phyloP scores from a whole-genome alignment of 2,888 invertebrate species.

The Cerastis rubricosa region DNA sequence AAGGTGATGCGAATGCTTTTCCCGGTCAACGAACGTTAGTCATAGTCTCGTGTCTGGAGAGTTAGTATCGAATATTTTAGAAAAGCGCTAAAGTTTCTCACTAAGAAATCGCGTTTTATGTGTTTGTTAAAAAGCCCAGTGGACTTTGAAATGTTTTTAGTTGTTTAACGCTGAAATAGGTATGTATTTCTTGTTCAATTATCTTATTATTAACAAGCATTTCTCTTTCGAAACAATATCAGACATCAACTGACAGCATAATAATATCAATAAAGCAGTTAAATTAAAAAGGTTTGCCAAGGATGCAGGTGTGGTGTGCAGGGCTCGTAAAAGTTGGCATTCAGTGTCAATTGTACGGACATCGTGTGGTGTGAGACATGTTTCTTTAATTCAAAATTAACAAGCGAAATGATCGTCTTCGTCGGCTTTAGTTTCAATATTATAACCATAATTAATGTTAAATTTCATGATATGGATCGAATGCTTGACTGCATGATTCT shows the following conservation, averaged over 20 bases:
- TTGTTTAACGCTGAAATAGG: neutral
- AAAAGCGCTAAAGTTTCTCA: neutral
- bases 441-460: conserved; percentile 22
- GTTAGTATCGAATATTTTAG: neutral
- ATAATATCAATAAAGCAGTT: conserved; percentile 16
- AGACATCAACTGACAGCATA: conserved; percentile 12
- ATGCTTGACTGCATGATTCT: conserved; percentile 5
- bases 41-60: conserved; percentile 4
- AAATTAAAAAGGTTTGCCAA: conserved; percentile 46
- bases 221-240: neutral
- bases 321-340: conserved; percentile 38
- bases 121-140: neutral
- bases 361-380: conserved; percentile 32
- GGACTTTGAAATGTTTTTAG: neutral
- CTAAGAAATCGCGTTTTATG: neutral
- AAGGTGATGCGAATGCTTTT: conserved; percentile 46
- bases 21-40: conserved; percentile 29
- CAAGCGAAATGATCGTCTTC: conserved; percentile 22
- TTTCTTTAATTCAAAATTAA: conserved; percentile 50
- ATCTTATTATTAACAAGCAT: neutral
- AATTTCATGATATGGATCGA: conserved; percentile 29
- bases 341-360: conserved; percentile 43
- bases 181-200: conserved; percentile 1
- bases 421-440: conserved; percentile 36
- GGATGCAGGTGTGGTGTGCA: conserved; percentile 49